Evolutionary conservation across 2,113 vertebrate species (phyloP).

Genomic region (Perognathus longimembris): DNA sequence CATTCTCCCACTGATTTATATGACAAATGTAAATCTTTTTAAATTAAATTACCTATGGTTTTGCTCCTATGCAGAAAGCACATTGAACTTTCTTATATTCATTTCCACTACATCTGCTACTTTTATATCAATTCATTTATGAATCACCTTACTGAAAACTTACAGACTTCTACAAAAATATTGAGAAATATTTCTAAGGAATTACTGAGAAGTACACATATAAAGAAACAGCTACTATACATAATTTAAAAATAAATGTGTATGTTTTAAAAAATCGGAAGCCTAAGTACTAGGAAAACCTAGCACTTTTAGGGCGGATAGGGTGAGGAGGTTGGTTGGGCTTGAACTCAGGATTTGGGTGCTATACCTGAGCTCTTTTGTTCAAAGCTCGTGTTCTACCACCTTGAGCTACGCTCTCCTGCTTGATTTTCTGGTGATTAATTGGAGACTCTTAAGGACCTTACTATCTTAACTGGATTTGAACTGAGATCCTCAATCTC

Average conservation of each 20-base stretch:
- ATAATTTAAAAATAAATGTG: background rate
- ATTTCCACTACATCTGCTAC: background rate
- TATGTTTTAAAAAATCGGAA: background rate
- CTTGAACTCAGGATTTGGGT: too few relatives aligned
- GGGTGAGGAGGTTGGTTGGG: too few relatives aligned
- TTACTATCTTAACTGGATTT: too few relatives aligned
- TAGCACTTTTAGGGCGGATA: background rate
- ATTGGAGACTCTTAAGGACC: too few relatives aligned
- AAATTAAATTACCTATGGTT: background rate
- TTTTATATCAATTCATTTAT: background rate
- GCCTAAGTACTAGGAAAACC: background rate
- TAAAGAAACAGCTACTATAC: background rate
- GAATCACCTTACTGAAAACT: background rate
- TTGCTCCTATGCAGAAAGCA: background rate
- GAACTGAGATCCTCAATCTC: too few relatives aligned
- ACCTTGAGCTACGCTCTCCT: too few relatives aligned
- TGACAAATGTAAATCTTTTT: background rate
- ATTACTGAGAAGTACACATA: background rate
- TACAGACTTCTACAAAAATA: background rate
- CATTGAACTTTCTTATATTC: background rate
- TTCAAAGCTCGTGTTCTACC: too few relatives aligned
- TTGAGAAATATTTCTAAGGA: background rate
- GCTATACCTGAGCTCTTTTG: too few relatives aligned
- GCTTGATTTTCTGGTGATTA: too few relatives aligned
- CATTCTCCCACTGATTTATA: background rate